These are phyloP conservation scores for Hypercompe scribonia DNA, from an alignment of 2,888 invertebrate species.

Conservation along the genomic window DNA sequence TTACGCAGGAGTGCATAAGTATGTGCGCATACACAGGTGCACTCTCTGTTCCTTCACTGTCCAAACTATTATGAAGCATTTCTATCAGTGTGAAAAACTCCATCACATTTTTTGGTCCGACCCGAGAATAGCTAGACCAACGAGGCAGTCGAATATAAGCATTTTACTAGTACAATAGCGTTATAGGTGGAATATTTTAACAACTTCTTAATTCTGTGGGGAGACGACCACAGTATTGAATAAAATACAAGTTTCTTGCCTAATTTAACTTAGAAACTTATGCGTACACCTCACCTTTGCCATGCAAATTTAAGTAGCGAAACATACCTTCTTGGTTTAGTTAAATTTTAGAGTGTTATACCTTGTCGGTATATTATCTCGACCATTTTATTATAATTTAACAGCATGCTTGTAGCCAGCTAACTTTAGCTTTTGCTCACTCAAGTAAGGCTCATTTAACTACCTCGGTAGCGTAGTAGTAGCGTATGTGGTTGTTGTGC, in stretches of 20 bases:
- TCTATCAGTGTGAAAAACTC: no score
- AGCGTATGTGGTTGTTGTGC: no score
- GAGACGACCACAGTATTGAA: neutral
- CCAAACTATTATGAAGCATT: no score
- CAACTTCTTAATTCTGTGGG: neutral
- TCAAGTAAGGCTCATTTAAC: neutral
- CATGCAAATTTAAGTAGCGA: constrained; percentile 38
- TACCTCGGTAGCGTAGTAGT: no score
- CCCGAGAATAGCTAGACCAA: no score
- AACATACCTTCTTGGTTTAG: constrained; percentile 21
- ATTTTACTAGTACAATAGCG: neutral
- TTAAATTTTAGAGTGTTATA: constrained; percentile 15
- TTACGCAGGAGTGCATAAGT: no score
- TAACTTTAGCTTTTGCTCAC: neutral
- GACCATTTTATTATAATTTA: neutral
- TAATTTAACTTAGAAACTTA: constrained; percentile 15
- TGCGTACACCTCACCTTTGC: constrained; percentile 23
- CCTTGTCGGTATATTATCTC: neutral
- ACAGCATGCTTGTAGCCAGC: neutral
- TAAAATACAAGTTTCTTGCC: constrained; percentile 2
- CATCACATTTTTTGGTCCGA: no score
- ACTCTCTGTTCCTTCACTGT: no score
- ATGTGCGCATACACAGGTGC: no score
- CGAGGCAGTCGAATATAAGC: no score
- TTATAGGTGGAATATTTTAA: neutral